A percentile compares a stretch with the other conserved stretches of the same genome.
Conservation (phyloP, 2,888 invertebrate genomes). For the Dryomyza anilis region DNA sequence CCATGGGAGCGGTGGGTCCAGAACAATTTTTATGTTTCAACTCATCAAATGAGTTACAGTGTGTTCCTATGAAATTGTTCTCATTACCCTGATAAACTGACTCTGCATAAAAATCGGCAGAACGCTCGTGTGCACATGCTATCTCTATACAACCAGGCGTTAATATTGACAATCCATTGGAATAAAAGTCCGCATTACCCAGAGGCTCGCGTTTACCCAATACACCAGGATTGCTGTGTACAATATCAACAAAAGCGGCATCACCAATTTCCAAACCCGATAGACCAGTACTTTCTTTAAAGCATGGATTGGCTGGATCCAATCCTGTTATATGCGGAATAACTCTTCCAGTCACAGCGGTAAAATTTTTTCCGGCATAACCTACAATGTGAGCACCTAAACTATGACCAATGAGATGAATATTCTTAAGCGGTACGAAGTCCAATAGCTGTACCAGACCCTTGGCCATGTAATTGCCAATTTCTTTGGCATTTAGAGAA, state of each 20-base stretch:
- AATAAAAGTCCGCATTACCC: slow-evolving; percentile 60
- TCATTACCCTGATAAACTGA: slow-evolving; percentile 58
- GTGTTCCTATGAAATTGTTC: slow-evolving; percentile 49
- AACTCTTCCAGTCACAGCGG: slow-evolving; percentile 41
- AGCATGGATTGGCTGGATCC: slow-evolving; percentile 61
- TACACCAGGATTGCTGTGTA: slow-evolving; percentile 57
- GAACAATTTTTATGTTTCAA: slow-evolving; percentile 47
- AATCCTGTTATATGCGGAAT: slow-evolving; percentile 57
- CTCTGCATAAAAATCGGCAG: slow-evolving; percentile 56
- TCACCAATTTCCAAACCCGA: slow-evolving; percentile 57
- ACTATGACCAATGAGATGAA: slow-evolving; percentile 60
- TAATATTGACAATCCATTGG: slow-evolving; percentile 51
- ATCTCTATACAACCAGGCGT: slow-evolving; percentile 51
- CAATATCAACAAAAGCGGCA: slow-evolving; percentile 57
- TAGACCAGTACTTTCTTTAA: slow-evolving; percentile 55
- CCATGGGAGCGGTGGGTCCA: slow-evolving; percentile 50
- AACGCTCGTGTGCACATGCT: slow-evolving; percentile 52
- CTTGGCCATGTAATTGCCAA: slow-evolving; percentile 50
- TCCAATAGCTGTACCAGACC: slow-evolving; percentile 50
- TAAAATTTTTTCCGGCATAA: slow-evolving; percentile 52
- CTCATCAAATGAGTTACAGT: slow-evolving; percentile 52
- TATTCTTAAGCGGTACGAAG: slow-evolving; percentile 46
- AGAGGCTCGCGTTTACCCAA: slow-evolving; percentile 55
- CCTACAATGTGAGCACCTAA: slow-evolving; percentile 60
- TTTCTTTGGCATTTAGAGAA: slow-evolving; percentile 57